Evolutionary conservation across 2,113 vertebrate species (phyloP), one percentile per base, ranked within the genome.

Genomic region (Athene cunicularia): DNA sequence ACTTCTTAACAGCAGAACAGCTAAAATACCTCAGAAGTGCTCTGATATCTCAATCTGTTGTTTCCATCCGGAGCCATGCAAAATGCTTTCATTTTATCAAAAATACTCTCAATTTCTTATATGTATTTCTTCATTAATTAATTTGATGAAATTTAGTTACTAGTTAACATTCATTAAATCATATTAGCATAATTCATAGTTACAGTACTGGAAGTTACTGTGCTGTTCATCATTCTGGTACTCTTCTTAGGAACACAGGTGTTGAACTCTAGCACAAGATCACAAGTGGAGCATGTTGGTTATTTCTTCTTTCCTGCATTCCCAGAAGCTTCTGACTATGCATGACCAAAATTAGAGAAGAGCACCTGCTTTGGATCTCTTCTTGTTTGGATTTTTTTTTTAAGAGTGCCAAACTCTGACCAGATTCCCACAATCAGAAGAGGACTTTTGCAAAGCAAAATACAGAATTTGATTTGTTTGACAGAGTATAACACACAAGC

Each of bases 1-100:
- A 73, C 27, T 67, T 76, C 47, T 93, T 70, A 74, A 50, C 37
- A 92, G 76, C 19, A 80, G 19, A 93, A 27, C 32, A 92, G 64
- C 80, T 17, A 10, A 82, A 76, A 89, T 60, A 88, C 35, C 35
- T 91, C 77, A 5, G 12, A 93, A 91, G 72, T 47, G 58, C 37
- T 86, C 64, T 89, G 43, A 95, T 79, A 59, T 60, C 45, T 74
- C 80, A 13, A 13, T 12, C 24, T 21, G 47, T n/a, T 87, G 67
- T 90, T 95, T 93, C 45, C 55, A 73, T 74, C 32, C 33, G 32
- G 23, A 89, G 50, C n/a, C 39, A 89, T 83, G 88, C 17, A 91
- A 71, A 81, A 37, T 32, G 47, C 53, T 53, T 58, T 41, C 14
- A 5, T 67, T 90, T 53, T 53, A 68, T 67, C 37, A 70, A 88